These are phyloP conservation scores for Graphium colonna DNA, from an alignment of 2,888 invertebrate genomes.

Conservation along the genomic window DNA sequence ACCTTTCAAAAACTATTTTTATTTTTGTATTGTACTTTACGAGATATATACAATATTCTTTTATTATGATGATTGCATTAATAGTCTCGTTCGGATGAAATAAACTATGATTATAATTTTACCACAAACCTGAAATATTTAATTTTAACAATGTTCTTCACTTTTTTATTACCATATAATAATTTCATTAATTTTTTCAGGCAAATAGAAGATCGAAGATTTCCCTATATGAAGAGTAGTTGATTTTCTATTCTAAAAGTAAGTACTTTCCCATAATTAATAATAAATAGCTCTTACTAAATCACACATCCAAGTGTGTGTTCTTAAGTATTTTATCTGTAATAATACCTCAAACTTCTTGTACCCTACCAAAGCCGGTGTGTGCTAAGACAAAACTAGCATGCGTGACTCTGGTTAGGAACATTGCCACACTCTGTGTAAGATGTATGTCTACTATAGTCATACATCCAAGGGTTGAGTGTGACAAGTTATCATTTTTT, in stretches of 20 bases:
- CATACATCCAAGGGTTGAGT: slow-evolving; percentile 68
- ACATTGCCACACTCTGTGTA: slow-evolving; percentile 74
- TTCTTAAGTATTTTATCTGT: too few species aligned
- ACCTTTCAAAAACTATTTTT: too few species aligned
- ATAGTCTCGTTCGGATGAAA: slow-evolving; percentile 70
- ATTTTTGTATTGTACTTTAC: too few species aligned
- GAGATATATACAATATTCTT: too few species aligned
- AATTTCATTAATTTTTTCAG: background rate
- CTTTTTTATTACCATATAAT: background rate
- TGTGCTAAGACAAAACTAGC: slow-evolving; percentile 50
- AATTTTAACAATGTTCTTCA: background rate
- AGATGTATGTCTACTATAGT: slow-evolving; percentile 51
- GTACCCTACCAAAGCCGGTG: slow-evolving; percentile 77
- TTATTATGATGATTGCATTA: slow-evolving; percentile 49
- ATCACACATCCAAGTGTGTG: too few species aligned
- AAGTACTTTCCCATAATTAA: too few species aligned
- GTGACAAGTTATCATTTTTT: slow-evolving; percentile 48
- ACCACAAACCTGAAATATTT: slow-evolving; percentile 41
- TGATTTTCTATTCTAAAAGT: too few species aligned
- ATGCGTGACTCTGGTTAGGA: slow-evolving; percentile 75
- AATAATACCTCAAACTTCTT: too few species aligned
- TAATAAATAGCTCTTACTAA: too few species aligned
- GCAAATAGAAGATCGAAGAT: background rate
- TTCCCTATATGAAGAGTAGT: too few species aligned
- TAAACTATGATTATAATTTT: slow-evolving; percentile 51